Conservation (phyloP, 2,888 invertebrate species). For the Tetramorium bicarinatum region DNA sequence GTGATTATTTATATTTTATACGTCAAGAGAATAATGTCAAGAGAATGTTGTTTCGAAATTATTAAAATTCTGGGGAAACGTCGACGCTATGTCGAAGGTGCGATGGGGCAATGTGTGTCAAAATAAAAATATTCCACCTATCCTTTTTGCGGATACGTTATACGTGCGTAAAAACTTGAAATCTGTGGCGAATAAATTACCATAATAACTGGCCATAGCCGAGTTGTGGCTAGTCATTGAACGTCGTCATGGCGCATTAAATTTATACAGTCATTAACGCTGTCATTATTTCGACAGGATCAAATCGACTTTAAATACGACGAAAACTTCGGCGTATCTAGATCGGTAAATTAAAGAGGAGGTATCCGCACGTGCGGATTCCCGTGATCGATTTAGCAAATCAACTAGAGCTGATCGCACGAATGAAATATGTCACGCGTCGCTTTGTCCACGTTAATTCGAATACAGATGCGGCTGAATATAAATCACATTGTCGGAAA, state of each 20-base stretch:
- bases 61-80: not conserved
- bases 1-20: not conserved
- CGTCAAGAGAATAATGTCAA: not conserved
- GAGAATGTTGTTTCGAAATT: not conserved
- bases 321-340: not conserved
- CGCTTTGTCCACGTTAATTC: not conserved
- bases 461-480: not conserved
- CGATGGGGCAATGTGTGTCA: not conserved
- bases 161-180: slow-evolving; percentile 28
- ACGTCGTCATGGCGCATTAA: slow-evolving; percentile 39
- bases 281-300: slow-evolving; percentile 15
- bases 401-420: not conserved
- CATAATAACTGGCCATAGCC: slow-evolving; percentile 34
- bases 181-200: slow-evolving; percentile 39
- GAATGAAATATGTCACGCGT: not conserved
- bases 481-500: not conserved
- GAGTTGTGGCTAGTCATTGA: slow-evolving; percentile 35
- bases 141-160: slow-evolving; percentile 3
- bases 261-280: slow-evolving; percentile 46
- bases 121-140: not conserved
- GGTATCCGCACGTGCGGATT: not conserved
- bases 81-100: not conserved
- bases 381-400: not conserved
- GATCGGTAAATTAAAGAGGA: not conserved
- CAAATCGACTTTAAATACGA: slow-evolving; percentile 1